These are phyloP conservation scores for Deilephila elpenor DNA, from an alignment of 2,888 invertebrate genomes.

Conservation along the genomic window DNA sequence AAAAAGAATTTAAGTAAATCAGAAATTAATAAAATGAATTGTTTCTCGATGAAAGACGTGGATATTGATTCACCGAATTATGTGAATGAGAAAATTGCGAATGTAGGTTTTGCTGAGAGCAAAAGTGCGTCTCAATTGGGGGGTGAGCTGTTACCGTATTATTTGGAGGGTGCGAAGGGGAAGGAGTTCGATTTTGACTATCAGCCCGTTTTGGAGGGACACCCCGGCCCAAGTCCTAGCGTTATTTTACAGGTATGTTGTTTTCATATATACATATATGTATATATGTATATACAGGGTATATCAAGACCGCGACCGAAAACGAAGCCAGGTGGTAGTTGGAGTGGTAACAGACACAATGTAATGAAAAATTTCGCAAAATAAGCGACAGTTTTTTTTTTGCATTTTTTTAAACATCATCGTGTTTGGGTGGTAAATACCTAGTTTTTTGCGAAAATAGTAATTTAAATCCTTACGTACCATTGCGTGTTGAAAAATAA, in stretches of 20 bases:
- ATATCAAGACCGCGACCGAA: too few relatives aligned
- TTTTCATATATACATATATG: too few relatives aligned
- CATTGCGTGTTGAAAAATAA: too few relatives aligned
- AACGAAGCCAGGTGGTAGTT: too few relatives aligned
- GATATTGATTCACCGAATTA: slow-evolving; percentile 68
- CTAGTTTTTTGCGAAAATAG: too few relatives aligned
- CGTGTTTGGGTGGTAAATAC: too few relatives aligned
- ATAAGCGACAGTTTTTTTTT: too few relatives aligned
- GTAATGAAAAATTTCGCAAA: too few relatives aligned
- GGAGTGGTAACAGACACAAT: too few relatives aligned
- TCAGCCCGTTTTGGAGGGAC: slow-evolving; percentile 91
- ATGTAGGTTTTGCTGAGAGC: slow-evolving; percentile 67
- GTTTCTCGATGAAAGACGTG: slow-evolving; percentile 79
- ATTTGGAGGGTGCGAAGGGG: slow-evolving; percentile 59
- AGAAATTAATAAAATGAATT: slow-evolving; percentile 65
- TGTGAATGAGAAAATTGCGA: slow-evolving; percentile 66
- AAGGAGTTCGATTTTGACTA: slow-evolving; percentile 91
- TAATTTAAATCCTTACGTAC: too few relatives aligned
- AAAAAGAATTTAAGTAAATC: slow-evolving; percentile 53
- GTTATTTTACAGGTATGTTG: slow-evolving; percentile 90
- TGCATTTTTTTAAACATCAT: too few relatives aligned
- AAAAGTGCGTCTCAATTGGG: slow-evolving; percentile 60
- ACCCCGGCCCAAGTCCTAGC: slow-evolving; percentile 97
- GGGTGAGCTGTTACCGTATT: slow-evolving; percentile 63
- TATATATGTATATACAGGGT: background rate